Percentiles rank a stretch among this genome's conserved stretches.
Conservation (phyloP, 2,113 vertebrate species). For the Anhinga rufa region DNA sequence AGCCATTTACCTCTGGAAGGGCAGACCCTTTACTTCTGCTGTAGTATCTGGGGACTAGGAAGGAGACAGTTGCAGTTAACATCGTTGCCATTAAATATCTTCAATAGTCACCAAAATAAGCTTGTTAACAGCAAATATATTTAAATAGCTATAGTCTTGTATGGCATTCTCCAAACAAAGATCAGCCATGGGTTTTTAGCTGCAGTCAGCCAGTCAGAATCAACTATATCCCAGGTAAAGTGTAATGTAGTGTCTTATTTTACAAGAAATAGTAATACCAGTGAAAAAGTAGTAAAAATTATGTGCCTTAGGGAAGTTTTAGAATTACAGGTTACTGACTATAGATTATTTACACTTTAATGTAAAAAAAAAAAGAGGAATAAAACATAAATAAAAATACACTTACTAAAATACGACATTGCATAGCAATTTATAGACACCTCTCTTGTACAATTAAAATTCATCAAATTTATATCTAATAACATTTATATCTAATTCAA, state of each 20-base stretch:
- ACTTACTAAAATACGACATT: background rate
- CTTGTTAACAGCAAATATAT: background rate
- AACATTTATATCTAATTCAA: background rate
- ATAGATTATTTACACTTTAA: background rate
- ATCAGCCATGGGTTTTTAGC: background rate
- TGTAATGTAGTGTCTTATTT: background rate
- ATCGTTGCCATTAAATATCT: background rate
- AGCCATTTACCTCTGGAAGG: background rate
- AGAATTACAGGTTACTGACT: background rate
- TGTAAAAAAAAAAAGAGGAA: background rate
- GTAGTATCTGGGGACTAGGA: too few relatives aligned
- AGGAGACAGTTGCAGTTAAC: background rate
- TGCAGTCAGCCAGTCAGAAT: background rate
- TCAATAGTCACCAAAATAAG: background rate
- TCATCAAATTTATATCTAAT: background rate
- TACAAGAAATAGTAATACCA: background rate
- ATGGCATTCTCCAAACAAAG: background rate
- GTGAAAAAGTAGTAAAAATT: background rate
- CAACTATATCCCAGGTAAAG: background rate
- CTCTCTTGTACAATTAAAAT: background rate
- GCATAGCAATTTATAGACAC: background rate
- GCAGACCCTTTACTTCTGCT: background rate
- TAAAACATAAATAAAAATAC: background rate
- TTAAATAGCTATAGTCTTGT: background rate
- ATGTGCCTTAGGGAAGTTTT: background rate